Evolutionary conservation across 2,797 vertebrate species (phyloP), one percentile per base, ranked within the genome.

Genomic region (Lagodon rhomboides): DNA sequence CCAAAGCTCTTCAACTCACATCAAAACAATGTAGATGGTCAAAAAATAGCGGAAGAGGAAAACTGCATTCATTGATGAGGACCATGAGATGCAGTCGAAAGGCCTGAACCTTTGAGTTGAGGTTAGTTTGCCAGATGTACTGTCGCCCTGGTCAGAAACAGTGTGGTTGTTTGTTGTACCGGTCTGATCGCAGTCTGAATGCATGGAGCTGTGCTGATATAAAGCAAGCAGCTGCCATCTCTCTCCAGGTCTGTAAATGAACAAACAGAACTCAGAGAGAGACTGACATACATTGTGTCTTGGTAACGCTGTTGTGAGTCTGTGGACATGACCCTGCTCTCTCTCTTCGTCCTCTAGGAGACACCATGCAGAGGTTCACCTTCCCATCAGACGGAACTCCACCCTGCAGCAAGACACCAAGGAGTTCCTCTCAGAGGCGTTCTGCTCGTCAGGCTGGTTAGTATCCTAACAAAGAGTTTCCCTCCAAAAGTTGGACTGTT

Each of bases 321-420:
- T 15, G 1, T 50, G 8, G 7, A 49, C 13, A 7, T 20, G 9
- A 38, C 23, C 50, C 17, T 18, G 1, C 38, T 38, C 38, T 38
- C 34, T 38, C 38, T 38, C 38, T 65, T 64, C 34, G 59, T 70
- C 22, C 18, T 71, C 44, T 3, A 98, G 98, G 96, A 87, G 97
- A 97, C 69, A 89, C 82, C 13, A 84, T 96, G 82, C 97, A 98
- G 82, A 96, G 94, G 83, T 97, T 97, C 0, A 93, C 93, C 61
- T 98, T 96, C 73, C 95, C 93, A 65, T 81, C 96, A 69, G 93
- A 92, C 65, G 94, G 94, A 49, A 69, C 77, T 59, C 94, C 68
- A 7, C 69, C 87, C 54, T 98, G 95, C 3, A 76, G 83, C 30
- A 71, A 77, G 15, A 91, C 60, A 15, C 62, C 70, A 11, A 83